phyloP scores from a whole-genome alignment of 2,113 vertebrate genomes.

The Planiliza haematocheilus region DNA sequence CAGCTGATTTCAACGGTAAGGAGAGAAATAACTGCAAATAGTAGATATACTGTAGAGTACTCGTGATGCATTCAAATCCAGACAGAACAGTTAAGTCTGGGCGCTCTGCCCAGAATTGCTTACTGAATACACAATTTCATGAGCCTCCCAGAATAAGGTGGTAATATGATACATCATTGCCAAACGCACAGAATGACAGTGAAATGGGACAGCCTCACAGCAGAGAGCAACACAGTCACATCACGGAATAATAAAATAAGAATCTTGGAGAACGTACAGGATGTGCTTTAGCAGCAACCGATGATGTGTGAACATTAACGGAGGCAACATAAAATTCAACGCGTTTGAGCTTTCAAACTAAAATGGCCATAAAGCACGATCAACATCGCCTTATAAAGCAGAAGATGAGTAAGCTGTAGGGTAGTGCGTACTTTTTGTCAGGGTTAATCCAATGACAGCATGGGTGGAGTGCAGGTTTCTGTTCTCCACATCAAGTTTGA shows the following conservation, averaged over 20 bases:
- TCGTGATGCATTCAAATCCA: conserved; percentile 49
- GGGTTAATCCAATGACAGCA: conserved; percentile 23
- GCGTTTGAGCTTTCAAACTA: neutral
- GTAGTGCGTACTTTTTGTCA: conserved; percentile 17
- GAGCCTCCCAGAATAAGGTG: conserved; percentile 53
- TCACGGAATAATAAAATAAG: conserved; percentile 21
- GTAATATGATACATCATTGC: conserved; percentile 42
- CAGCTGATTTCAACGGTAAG: conserved; percentile 41
- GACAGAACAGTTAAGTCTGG: conserved; percentile 53
- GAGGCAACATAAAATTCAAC: conserved; percentile 20
- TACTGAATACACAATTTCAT: conserved; percentile 55
- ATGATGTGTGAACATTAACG: conserved; percentile 9
- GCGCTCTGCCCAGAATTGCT: conserved; percentile 61
- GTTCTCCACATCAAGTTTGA: neutral
- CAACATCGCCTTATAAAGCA: neutral
- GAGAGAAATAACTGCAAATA: conserved; percentile 36
- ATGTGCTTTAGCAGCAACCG: neutral
- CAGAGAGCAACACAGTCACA: conserved; percentile 14
- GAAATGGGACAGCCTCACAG: conserved; percentile 39
- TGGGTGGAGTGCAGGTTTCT: conserved; percentile 8
- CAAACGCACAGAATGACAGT: conserved; percentile 51
- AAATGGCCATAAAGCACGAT: neutral
- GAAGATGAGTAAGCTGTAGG: neutral
- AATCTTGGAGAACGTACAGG: neutral
- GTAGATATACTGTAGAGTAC: conserved; percentile 35